A percentile compares a stretch with the other conserved stretches of the same genome.
Evolutionary conservation across 2,113 vertebrate species (phyloP).

Genomic region (Trogon melanurus): DNA sequence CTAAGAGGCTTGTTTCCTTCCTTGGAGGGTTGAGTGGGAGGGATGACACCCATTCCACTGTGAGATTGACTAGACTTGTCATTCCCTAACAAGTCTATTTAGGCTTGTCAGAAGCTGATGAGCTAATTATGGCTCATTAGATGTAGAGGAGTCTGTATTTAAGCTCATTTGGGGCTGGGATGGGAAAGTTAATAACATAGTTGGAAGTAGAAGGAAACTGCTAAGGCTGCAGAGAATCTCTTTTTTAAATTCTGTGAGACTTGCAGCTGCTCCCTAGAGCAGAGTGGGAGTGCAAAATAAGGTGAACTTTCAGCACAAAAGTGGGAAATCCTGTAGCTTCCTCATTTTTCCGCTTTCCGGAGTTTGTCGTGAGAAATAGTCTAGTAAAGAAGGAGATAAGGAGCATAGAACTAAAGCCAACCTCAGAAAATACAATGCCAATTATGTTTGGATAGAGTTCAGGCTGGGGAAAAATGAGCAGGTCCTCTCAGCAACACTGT

Average conservation of each 20-base stretch:
- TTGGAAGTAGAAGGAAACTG: not conserved
- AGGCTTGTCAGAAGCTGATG: constrained; percentile 28
- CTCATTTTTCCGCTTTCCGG: not conserved
- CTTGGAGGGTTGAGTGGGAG: not conserved
- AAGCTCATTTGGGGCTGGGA: not conserved
- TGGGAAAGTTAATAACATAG: constrained; percentile 5
- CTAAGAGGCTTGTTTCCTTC: not conserved
- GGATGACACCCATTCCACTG: not conserved
- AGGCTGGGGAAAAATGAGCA: not conserved
- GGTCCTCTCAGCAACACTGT: not conserved
- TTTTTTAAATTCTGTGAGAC: not conserved
- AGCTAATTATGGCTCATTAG: constrained; percentile 38
- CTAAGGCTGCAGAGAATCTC: not conserved
- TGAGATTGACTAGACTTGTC: not conserved
- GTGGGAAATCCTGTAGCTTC: not conserved
- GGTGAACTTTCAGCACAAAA: not conserved
- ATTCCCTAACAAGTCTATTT: constrained; percentile 36
- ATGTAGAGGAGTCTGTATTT: constrained; percentile 17
- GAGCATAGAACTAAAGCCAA: not conserved
- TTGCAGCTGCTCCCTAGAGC: not conserved
- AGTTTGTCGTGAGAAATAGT: not conserved
- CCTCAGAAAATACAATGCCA: not conserved
- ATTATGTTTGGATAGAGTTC: not conserved
- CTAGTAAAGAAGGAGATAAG: not conserved
- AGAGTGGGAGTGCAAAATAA: not conserved